Evolutionary conservation across 2,797 vertebrate species (phyloP).

Genomic region (Cacajao melanocephalus): DNA sequence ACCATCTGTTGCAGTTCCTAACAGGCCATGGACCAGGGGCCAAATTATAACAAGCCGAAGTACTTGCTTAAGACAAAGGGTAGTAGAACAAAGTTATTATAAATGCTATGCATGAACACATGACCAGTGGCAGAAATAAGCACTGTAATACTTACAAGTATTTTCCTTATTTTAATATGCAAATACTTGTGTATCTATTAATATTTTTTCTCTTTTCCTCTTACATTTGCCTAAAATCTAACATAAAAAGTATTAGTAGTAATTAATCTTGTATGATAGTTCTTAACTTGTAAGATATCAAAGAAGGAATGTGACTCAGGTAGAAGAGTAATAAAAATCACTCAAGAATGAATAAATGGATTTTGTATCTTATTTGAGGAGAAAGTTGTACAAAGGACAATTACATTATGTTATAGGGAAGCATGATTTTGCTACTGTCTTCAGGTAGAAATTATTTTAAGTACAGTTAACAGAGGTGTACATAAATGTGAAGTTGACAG

Average conservation of each 20-base stretch:
- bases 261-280: neutral
- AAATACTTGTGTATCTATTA: neutral
- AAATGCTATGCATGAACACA: neutral
- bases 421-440: neutral
- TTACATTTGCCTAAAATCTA: neutral
- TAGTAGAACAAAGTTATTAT: neutral
- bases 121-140: neutral
- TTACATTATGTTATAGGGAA: neutral
- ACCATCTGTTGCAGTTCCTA: no score
- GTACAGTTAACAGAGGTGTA: neutral
- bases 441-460: neutral
- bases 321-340: neutral
- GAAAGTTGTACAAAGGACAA: neutral
- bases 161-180: neutral
- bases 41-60: neutral
- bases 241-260: neutral
- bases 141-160: neutral
- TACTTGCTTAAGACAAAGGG: neutral
- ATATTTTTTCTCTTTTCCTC: neutral
- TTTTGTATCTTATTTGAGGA: neutral
- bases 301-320: neutral
- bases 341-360: neutral
- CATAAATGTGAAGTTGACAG: neutral
- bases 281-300: neutral
- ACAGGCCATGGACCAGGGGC: no score